Percentiles rank a stretch among this genome's conserved stretches.
Conservation (phyloP, 2,113 vertebrate species). For the Corythornis cristatus region DNA sequence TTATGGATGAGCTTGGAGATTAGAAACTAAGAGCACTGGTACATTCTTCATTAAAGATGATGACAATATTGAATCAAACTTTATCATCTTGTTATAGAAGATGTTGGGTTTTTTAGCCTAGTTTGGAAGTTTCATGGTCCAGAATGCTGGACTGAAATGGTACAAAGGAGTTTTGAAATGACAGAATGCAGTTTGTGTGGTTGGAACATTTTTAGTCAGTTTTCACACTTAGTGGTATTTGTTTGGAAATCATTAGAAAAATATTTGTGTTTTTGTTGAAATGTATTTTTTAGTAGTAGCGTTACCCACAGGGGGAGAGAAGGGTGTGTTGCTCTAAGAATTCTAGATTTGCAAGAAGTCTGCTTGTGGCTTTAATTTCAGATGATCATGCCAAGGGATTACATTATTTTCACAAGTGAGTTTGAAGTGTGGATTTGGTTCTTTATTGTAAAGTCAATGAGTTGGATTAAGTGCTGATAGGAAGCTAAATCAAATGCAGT, state of each 20-base stretch:
- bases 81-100: neutral
- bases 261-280: neutral
- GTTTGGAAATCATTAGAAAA: neutral
- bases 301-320: accelerated
- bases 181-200: neutral
- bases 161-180: neutral
- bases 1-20: slow-evolving; percentile 43
- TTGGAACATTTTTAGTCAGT: neutral
- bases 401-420: neutral
- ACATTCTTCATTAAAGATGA: neutral
- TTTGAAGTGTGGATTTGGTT: neutral
- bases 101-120: neutral
- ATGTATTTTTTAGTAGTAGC: neutral
- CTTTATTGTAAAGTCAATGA: neutral
- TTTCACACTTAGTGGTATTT: neutral
- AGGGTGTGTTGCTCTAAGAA: neutral
- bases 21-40: neutral
- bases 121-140: neutral
- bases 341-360: neutral
- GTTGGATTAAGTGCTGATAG: neutral
- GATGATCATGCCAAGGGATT: neutral
- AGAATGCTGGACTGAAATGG: neutral
- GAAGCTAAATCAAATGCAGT: neutral
- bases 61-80: neutral
- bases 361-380: neutral